Evolutionary conservation across 2,113 vertebrate species (phyloP), one percentile per base, ranked within the genome.

Genomic region (Scolopax mira): DNA sequence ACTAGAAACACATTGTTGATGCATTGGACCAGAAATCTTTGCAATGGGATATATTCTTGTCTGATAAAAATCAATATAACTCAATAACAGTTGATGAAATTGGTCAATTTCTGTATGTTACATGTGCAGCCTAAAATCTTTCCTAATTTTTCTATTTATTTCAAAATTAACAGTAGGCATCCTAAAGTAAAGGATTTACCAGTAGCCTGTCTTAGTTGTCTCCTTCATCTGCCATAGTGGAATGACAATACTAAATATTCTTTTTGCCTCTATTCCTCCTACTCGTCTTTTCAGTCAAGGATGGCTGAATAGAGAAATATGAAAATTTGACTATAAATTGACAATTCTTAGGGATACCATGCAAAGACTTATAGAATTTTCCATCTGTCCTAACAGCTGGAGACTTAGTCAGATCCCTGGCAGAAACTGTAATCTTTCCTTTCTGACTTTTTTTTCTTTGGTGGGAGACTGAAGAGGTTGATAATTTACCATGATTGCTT

Each of bases 311-410:
- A 71, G 79, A 7, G 28, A 88, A 80, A 71, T 57, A 83, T 4
- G 62, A 80, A 88, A 93, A 82, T 31, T 57, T 73, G 22, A 70
- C 37, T 90, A 70, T 10, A 88, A 88, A 83, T 77, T 90, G 73
- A 83, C 14, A 51, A n/a, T 77, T 94, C 67, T 86, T 92, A 49
- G 28, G 75, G 41, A 37, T 80, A 80, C 51, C 19, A 54, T 35
- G 13, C 15, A 89, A 92, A 93, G 39, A 94, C 46, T 62, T 62
- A 91, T 10, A 79, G 35, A 95, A 71, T 75, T 90, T 94, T 91
- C 71, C 61, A 82, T 94, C 88, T 94, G n/a, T 79, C 66, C 60
- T 54, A 94, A 71, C 51, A 87, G 80, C 73, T 94, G 89, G 37
- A 89, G 42, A 78, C 46, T 74, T 92, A 84, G 57, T 81, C 49